phyloP scores from a whole-genome alignment of 1,140 invertebrate genomes.

The Chelonus insularis region DNA sequence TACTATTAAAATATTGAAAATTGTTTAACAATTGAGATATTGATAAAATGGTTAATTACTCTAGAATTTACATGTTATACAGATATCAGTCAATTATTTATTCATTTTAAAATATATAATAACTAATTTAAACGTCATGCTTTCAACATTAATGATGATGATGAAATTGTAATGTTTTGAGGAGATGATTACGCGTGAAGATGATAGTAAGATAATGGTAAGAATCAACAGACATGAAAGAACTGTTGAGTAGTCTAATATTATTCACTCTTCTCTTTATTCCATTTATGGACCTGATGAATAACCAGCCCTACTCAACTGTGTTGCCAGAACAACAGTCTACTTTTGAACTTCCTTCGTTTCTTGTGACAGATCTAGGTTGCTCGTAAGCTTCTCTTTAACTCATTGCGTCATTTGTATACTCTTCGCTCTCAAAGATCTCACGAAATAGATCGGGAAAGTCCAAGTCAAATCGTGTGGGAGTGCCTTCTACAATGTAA shows the following conservation, averaged over 20 bases:
- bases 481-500: slow-evolving; percentile 2
- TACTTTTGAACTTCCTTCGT: slow-evolving; percentile 36
- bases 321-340: neutral
- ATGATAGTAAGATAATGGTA: slow-evolving; percentile 34
- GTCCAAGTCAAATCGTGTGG: neutral
- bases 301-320: slow-evolving; percentile 25
- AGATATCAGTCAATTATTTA: slow-evolving; percentile 18
- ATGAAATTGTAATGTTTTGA: slow-evolving; percentile 37
- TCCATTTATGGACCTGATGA: slow-evolving; percentile 37
- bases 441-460: slow-evolving; percentile 16
- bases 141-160: slow-evolving; percentile 51
- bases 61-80: too few relatives aligned
- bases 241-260: slow-evolving; percentile 21
- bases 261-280: slow-evolving; percentile 13
- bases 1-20: too few relatives aligned
- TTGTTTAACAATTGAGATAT: neutral
- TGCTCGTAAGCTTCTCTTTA: slow-evolving; percentile 29
- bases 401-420: slow-evolving; percentile 36
- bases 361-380: slow-evolving; percentile 52
- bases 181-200: slow-evolving; percentile 38
- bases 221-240: neutral
- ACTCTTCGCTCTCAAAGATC: slow-evolving; percentile 5
- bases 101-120: slow-evolving; percentile 4
- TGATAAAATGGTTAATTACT: too few relatives aligned
- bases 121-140: slow-evolving; percentile 34